Conservation (phyloP, 2,888 invertebrate genomes). For the Pyralis farinalis region DNA sequence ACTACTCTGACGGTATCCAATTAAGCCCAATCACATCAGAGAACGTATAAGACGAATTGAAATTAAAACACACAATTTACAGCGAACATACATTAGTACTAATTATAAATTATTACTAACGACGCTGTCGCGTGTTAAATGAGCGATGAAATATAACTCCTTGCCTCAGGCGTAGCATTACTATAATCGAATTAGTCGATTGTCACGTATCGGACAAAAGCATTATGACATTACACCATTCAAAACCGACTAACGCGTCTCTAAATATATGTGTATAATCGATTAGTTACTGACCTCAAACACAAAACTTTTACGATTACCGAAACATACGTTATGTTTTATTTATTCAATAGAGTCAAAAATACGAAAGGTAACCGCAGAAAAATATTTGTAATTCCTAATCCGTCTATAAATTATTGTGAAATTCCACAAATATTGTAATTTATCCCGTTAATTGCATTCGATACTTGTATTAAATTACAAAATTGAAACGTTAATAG, state of each 20-base stretch:
- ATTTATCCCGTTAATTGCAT: neutral
- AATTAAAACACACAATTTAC: too few species aligned
- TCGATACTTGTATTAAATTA: neutral
- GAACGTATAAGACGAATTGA: too few species aligned
- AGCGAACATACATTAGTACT: too few species aligned
- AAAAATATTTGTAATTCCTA: neutral
- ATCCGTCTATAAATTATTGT: neutral
- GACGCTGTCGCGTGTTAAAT: neutral
- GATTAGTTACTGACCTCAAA: conserved; percentile 33
- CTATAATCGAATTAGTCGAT: neutral
- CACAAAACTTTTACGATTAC: neutral
- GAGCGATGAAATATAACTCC: neutral
- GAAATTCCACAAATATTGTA: conserved; percentile 1
- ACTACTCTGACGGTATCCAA: too few species aligned
- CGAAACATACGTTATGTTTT: neutral
- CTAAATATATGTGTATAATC: conserved; percentile 32
- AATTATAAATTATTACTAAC: neutral
- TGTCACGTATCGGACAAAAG: neutral
- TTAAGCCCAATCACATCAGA: too few species aligned
- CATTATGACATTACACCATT: neutral
- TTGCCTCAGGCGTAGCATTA: neutral
- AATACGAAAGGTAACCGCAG: neutral
- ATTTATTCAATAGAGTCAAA: neutral
- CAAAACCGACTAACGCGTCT: conserved; percentile 42
- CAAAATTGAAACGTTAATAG: neutral